A percentile compares a stretch with the other conserved stretches of the same genome.
Conservation (phyloP, 1,140 invertebrate species). For the Araneus ventricosus region DNA sequence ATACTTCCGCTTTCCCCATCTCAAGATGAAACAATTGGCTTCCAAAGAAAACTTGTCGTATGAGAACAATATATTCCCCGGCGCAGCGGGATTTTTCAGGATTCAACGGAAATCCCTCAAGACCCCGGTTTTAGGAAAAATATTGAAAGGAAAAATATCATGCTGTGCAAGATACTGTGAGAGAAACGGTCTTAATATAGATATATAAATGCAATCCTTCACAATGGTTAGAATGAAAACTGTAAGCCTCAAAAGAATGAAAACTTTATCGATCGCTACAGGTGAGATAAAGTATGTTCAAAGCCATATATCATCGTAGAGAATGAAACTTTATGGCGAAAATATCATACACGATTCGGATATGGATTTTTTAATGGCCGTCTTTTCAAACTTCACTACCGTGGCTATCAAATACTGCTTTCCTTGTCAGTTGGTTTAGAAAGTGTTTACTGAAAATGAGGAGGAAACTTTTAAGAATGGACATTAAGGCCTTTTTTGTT, state of each 20-base stretch:
- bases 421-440: not conserved
- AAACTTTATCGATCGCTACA: not conserved
- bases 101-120: conserved; percentile 52
- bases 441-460: not conserved
- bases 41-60: conserved; percentile 26
- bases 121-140: conserved; percentile 43
- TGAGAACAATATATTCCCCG: conserved; percentile 58
- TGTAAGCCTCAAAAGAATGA: conserved; percentile 37
- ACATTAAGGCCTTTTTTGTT: no score
- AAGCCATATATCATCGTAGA: conserved; percentile 1
- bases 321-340: not conserved
- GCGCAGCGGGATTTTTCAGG: conserved; percentile 48
- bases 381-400: not conserved
- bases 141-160: conserved; percentile 49
- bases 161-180: conserved; percentile 16
- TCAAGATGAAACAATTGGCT: conserved; percentile 51
- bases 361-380: conserved; percentile 9
- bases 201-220: conserved; percentile 10
- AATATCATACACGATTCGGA: conserved; percentile 10
- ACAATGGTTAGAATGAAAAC: conserved; percentile 44
- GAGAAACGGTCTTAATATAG: conserved; percentile 6
- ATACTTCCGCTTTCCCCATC: conserved; percentile 25
- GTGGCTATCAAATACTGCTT: not conserved
- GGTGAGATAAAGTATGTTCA: conserved; percentile 29
- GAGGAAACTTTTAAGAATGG: not conserved